phyloP scores from a whole-genome alignment of 2,797 vertebrate species.

The Corythornis leucogaster region DNA sequence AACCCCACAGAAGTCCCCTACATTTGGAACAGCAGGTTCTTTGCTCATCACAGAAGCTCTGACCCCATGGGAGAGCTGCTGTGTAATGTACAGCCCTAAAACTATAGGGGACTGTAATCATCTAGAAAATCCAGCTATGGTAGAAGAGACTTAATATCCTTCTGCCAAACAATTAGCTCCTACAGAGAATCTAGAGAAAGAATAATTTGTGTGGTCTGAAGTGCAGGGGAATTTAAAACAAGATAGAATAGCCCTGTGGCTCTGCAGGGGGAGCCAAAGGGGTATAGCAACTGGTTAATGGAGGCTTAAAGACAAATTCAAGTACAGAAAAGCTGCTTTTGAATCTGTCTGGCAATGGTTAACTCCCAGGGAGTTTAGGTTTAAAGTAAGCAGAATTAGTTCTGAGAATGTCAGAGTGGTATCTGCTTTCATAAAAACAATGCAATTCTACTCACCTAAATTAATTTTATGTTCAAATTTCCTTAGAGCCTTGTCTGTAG shows the following conservation, averaged over 20 bases:
- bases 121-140: not conserved
- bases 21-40: not conserved
- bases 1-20: not conserved
- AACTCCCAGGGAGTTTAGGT: not conserved
- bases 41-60: not conserved
- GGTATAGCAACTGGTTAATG: not conserved
- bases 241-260: not conserved
- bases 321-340: not conserved
- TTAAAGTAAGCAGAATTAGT: not conserved
- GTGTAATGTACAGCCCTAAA: not conserved
- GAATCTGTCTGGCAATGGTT: not conserved
- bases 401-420: not conserved
- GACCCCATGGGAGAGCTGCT: not conserved
- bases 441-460: slow-evolving; percentile 83
- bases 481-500: slow-evolving; percentile 89
- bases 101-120: fast-evolving
- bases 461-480: slow-evolving; percentile 97
- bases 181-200: not conserved
- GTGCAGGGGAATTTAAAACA: not conserved
- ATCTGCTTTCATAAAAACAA: not conserved
- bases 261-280: not conserved
- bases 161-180: not conserved
- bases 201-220: not conserved
- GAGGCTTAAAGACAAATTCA: not conserved
- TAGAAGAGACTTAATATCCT: not conserved